Conservation (phyloP, 2,888 invertebrate genomes). For the Torymus tubicola region DNA sequence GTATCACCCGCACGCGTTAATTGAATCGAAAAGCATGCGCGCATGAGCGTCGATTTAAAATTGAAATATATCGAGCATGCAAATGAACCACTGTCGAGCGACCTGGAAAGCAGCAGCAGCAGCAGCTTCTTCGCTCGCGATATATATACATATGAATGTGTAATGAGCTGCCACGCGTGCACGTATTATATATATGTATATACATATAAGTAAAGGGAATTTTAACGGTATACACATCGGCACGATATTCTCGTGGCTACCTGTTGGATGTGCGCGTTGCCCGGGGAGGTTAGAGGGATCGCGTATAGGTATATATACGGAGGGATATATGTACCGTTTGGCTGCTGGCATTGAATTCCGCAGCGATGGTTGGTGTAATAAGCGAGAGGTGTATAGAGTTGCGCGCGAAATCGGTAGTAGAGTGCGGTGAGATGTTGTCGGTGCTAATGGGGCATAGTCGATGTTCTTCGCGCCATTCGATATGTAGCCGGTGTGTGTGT, state of each 20-base stretch:
- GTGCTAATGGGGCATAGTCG: too few species aligned
- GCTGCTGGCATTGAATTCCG: too few species aligned
- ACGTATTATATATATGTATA: too few species aligned
- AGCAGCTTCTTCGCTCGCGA: background rate
- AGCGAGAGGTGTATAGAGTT: too few species aligned
- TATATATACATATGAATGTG: conserved; percentile 13
- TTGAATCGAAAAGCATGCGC: conserved; percentile 6
- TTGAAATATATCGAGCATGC: conserved; percentile 18
- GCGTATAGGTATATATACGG: background rate
- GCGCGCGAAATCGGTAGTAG: too few species aligned
- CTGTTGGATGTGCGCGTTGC: too few species aligned
- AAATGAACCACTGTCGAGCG: background rate
- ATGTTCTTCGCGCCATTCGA: too few species aligned
- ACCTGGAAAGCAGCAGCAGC: background rate
- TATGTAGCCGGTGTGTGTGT: too few species aligned
- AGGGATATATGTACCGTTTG: background rate
- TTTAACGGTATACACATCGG: conserved; percentile 21
- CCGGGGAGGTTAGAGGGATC: too few species aligned
- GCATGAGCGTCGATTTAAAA: conserved; percentile 19
- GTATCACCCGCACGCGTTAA: background rate
- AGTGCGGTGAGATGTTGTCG: too few species aligned
- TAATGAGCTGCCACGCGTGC: background rate
- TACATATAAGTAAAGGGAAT: background rate
- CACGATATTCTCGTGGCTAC: too few species aligned
- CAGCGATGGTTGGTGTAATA: too few species aligned